Evolutionary conservation across 2,888 invertebrate genomes (phyloP), one percentile per base, ranked within the genome.

Genomic region (Patella caerulea): DNA sequence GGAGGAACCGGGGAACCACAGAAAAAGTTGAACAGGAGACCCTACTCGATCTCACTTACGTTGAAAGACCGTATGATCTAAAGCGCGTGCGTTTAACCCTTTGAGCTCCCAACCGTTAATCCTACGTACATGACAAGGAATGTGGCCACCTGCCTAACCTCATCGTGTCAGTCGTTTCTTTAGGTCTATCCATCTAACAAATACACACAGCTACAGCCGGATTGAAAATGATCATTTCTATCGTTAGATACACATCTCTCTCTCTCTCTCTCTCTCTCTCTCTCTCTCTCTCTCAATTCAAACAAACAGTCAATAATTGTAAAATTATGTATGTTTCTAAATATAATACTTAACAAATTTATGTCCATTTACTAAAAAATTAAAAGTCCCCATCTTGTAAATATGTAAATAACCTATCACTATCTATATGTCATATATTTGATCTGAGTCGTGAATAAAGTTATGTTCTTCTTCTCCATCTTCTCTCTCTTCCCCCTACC

Each of bases 281-380:
- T 55, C 71, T 75, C 71, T 71, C 17, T 75, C 71, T 71, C 24
- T 75, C 71, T 70, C 71, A 24, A 24, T 24, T 24, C 24, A 24
- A 24, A 24, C 24, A 24, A 24, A 24, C 24, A 24, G 1, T 24
- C 24, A 24, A 24, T 24, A 24, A 24, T 24, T 24, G 24, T 24
- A 24, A 24, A 24, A 24, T 24, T 24, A 24, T 24, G 24, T 24
- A 24, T 24, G 24, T 24, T 24, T 24, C 24, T 24, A 24, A 24
- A 24, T 24, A 24, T 24, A 24, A 24, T 24, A 24, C 24, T 24
- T 24, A 24, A 24, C 24, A 24, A 24, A 24, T 24, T 24, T 24
- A 24, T 24, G 24, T 24, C 24, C 24, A 24, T 24, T 24, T 1
- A 24, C 24, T 24, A 24, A 24, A 24, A 24, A 24, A 24, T 24